Evolutionary conservation across 1,140 invertebrate genomes (phyloP), one percentile per base, ranked within the genome.

Genomic region (Melitaea cinxia): DNA sequence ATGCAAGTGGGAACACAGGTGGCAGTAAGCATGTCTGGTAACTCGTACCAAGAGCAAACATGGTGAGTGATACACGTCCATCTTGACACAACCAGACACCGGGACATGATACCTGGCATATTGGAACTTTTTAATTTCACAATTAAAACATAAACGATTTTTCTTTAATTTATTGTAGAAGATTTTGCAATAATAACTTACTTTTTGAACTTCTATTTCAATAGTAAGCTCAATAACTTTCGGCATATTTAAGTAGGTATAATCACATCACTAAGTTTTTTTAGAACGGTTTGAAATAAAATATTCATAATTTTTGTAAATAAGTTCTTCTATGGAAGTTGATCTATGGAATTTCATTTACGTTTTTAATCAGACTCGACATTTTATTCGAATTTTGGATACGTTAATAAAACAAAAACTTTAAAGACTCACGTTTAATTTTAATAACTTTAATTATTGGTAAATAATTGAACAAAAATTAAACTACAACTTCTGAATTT

Each of bases 11-110:
- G 81, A 95, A 95, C 45, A 89, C 72, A 1, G 94, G 94, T 12
- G 91, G 86, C 24, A 93, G 79, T 62, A 86, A 73, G 35, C 82
- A 91, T 1, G 94, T 95, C 75, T 94, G 92, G 45, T 92, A 92
- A 64, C 88, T 92, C 1, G 92, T 93, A 9, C 93, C 93, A 9
- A 95, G 80, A 30, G 92, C 92, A 65, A 91, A 92, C 14, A 95
- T 89, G 70, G 92, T 91, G 17, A 95, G 78, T 1, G 93, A 93
- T 7, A 95, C 92, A 78, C 93, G 92, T 1, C 94, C 95, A 84
- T 94, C 94, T 55, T 94, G 93, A 84, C 94, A 95, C 1, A 95
- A 72, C 94, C 94, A 95, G 24, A 95, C 94, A 26, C 95, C 95
- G 7, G 95, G 95, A 89, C 94, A 95, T 65, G 94, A 94, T 23